These are phyloP conservation scores for Pegoplata infirma DNA, from an alignment of 2,888 invertebrate genomes.

Conservation along the genomic window DNA sequence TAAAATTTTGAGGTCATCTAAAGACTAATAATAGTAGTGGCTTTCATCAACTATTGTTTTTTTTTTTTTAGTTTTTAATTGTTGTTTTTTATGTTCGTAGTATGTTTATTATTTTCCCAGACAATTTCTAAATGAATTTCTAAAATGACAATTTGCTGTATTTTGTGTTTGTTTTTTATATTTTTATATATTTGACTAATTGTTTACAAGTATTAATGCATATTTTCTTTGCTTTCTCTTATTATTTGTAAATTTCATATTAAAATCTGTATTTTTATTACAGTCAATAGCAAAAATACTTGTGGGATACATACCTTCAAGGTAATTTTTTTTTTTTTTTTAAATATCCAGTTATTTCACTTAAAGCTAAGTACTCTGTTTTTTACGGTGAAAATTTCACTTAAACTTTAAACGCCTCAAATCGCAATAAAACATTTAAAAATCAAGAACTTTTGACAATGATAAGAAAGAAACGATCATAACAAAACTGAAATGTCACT, in stretches of 20 bases:
- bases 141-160: background rate
- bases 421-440: too few species aligned
- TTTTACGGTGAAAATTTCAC: too few species aligned
- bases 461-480: too few species aligned
- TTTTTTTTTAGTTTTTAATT: too few species aligned
- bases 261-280: too few species aligned
- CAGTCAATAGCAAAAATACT: too few species aligned
- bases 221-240: background rate
- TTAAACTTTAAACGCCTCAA: too few species aligned
- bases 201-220: background rate
- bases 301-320: slow-evolving; percentile 13
- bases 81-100: background rate
- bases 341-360: background rate
- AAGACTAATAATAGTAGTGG: background rate
- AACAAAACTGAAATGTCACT: too few species aligned
- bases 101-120: background rate
- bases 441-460: too few species aligned
- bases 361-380: too few species aligned
- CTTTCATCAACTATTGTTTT: background rate
- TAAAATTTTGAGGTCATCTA: background rate
- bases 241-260: background rate
- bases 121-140: background rate
- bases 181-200: background rate
- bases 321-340: slow-evolving; percentile 12
- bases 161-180: background rate